phyloP scores from a whole-genome alignment of 2,113 vertebrate genomes.

The Cyrtonyx montezumae region DNA sequence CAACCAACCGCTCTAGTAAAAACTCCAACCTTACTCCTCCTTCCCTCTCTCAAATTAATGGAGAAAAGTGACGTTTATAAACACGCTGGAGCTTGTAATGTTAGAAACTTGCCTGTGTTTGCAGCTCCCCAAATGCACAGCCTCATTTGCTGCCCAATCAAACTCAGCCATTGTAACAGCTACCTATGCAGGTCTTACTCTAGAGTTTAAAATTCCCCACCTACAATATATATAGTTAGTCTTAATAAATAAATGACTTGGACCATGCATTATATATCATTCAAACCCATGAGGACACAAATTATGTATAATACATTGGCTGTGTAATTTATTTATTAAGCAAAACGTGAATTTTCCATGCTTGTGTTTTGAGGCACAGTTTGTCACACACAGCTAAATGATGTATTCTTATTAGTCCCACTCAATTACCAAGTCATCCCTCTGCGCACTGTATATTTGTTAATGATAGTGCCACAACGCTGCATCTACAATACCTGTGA shows the following conservation, averaged over 20 bases:
- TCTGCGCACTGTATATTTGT: constrained; percentile 82
- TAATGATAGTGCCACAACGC: constrained; percentile 82
- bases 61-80: constrained; percentile 46
- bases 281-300: constrained; percentile 91
- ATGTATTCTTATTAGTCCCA: constrained; percentile 90
- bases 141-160: constrained; percentile 69
- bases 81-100: constrained; percentile 20
- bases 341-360: constrained; percentile 93
- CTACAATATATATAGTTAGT: constrained; percentile 86
- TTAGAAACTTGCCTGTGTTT: not conserved
- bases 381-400: constrained; percentile 86
- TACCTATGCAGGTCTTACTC: constrained; percentile 67
- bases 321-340: constrained; percentile 98
- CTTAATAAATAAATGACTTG: constrained; percentile 96
- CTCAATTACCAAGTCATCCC: constrained; percentile 89
- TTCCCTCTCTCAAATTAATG: constrained; percentile 21
- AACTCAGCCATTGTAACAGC: constrained; percentile 44
- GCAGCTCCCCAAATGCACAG: constrained; percentile 58
- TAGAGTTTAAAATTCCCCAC: constrained; percentile 75
- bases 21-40: not conserved
- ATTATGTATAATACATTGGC: constrained; percentile 94
- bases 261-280: constrained; percentile 94
- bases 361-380: constrained; percentile 83
- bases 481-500: constrained; percentile 84
- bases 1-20: not conserved